Percentiles rank a stretch among this genome's conserved stretches.
Evolutionary conservation across 1,140 invertebrate species (phyloP).

Genomic region (Anadara kagoshimensis): DNA sequence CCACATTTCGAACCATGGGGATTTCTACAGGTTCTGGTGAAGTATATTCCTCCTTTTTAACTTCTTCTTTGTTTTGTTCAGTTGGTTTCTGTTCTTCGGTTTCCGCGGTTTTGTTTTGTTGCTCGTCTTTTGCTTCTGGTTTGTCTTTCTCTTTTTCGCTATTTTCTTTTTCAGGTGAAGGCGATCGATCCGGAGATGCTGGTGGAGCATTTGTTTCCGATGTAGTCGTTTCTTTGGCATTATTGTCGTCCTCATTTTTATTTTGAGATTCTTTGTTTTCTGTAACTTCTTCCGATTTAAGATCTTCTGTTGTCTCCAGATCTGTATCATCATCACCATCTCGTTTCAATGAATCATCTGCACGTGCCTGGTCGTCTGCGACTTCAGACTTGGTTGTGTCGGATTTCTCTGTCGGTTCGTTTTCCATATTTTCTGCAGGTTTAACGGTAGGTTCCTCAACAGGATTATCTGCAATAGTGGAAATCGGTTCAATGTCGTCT

Average conservation of each 20-base stretch:
- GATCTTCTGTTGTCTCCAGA: conserved; percentile 23
- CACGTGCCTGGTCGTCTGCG: conserved; percentile 29
- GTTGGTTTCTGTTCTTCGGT: background rate
- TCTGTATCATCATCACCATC: conserved; percentile 26
- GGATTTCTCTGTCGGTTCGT: conserved; percentile 12
- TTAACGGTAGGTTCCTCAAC: background rate
- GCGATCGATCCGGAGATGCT: background rate
- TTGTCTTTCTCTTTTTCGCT: background rate
- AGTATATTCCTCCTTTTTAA: background rate
- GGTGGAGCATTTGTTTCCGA: background rate
- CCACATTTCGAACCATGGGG: conserved; percentile 30
- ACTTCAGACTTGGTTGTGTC: conserved; percentile 20
- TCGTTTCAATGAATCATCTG: conserved; percentile 18
- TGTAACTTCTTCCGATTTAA: conserved; percentile 20
- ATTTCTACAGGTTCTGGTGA: conserved; percentile 25
- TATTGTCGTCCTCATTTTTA: background rate
- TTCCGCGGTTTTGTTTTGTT: background rate
- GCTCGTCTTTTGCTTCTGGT: background rate
- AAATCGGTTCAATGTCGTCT: conserved; percentile 3
- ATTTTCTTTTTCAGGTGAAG: background rate
- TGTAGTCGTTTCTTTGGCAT: background rate
- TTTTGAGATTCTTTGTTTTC: conserved; percentile 8
- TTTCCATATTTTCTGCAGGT: background rate
- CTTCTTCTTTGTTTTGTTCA: conserved; percentile 3
- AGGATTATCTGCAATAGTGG: conserved; percentile 3